Conservation (phyloP, 2,888 invertebrate genomes). For the Thumatha senex region DNA sequence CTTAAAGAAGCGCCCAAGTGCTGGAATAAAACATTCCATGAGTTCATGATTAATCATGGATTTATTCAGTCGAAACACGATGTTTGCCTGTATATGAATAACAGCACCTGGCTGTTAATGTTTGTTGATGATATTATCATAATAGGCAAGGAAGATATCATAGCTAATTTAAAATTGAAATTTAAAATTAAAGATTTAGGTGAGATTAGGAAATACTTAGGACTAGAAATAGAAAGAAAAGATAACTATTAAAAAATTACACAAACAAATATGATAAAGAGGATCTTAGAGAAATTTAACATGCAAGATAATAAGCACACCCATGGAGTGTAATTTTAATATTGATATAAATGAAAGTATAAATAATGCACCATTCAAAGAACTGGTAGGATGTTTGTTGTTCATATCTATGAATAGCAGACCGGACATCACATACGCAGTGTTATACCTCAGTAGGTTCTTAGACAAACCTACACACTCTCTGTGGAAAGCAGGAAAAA, state of each 20-base stretch:
- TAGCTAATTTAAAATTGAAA: neutral
- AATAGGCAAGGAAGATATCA: neutral
- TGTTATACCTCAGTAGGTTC: neutral
- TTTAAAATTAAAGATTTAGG: neutral
- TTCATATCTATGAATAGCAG: neutral
- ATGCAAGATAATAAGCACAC: neutral
- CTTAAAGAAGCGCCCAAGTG: neutral
- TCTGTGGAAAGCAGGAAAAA: neutral
- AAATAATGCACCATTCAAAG: neutral
- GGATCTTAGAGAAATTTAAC: neutral
- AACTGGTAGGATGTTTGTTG: neutral
- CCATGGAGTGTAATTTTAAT: neutral
- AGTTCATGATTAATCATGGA: neutral
- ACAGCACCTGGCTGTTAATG: neutral
- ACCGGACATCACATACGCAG: neutral
- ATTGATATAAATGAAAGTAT: neutral
- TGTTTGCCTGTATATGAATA: neutral
- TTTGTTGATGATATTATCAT: slow-evolving; percentile 1
- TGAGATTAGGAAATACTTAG: neutral
- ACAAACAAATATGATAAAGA: neutral
- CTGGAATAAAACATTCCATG: neutral
- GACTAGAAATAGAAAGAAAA: neutral
- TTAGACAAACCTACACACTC: neutral
- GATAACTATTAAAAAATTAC: neutral
- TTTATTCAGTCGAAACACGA: neutral